Percentiles rank a stretch among this genome's conserved stretches.
phyloP scores from a whole-genome alignment of 2,888 invertebrate species.

The Tipula confusa region DNA sequence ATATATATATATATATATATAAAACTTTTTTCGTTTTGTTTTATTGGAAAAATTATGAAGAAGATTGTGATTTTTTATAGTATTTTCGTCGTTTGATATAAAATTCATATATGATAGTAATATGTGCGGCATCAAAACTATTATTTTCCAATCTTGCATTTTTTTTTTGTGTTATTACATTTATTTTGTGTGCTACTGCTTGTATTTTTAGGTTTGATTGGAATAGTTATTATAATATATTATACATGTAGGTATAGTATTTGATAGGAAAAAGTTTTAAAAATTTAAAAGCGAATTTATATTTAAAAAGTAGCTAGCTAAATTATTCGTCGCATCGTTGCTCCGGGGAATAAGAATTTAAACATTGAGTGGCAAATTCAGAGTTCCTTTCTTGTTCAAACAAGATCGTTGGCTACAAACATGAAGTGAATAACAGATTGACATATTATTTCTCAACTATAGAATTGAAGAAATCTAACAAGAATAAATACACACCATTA shows the following conservation, averaged over 20 bases:
- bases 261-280: too few species aligned
- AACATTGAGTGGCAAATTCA: too few species aligned
- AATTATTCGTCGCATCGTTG: neutral
- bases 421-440: too few species aligned
- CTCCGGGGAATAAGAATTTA: too few species aligned
- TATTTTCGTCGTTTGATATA: neutral
- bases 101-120: neutral
- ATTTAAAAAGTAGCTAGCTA: neutral
- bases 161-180: neutral
- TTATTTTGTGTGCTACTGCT: neutral
- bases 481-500: too few species aligned
- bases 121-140: neutral
- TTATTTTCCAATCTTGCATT: neutral
- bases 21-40: neutral
- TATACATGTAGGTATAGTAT: neutral
- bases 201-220: neutral
- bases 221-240: neutral
- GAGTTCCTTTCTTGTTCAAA: too few species aligned
- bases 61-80: neutral
- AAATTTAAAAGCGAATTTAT: neutral
- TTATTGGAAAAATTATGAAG: slow-evolving; percentile 5
- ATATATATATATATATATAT: too few species aligned
- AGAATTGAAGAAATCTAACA: too few species aligned
- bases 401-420: too few species aligned
- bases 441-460: too few species aligned